Percentiles rank a stretch among this genome's conserved stretches.
Evolutionary conservation across 1,140 invertebrate species (phyloP).

Genomic region (Carposina sasakii): DNA sequence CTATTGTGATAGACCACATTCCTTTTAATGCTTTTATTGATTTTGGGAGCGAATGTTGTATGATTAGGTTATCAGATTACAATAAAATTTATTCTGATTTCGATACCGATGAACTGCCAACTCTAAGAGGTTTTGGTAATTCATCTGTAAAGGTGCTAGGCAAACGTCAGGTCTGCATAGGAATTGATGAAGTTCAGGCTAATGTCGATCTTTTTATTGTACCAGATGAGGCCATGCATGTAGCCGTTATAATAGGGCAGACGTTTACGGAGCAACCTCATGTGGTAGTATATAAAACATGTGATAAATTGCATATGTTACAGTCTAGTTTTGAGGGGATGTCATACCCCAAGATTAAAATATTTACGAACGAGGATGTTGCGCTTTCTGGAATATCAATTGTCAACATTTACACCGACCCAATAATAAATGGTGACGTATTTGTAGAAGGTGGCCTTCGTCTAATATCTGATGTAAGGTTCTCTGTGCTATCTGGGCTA

Average conservation of each 20-base stretch:
- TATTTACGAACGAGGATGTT: neutral
- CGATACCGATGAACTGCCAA: conserved; percentile 2
- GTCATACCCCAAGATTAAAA: neutral
- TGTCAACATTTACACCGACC: conserved; percentile 2
- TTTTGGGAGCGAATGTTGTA: conserved; percentile 12
- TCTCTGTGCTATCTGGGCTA: neutral
- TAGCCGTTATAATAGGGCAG: conserved; percentile 7
- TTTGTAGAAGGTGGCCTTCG: conserved; percentile 5
- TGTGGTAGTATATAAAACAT: conserved; percentile 4
- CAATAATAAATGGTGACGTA: neutral
- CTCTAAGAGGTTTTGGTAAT: conserved; percentile 13
- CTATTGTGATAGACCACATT: neutral
- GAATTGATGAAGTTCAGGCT: neutral
- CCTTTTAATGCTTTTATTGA: conserved; percentile 9
- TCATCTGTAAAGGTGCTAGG: conserved; percentile 3
- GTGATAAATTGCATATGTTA: conserved; percentile 2
- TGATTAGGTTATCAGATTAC: conserved; percentile 13
- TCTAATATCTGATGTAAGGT: neutral
- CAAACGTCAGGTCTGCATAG: neutral
- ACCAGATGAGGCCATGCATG: conserved; percentile 5
- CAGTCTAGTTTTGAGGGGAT: neutral
- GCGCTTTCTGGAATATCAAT: neutral
- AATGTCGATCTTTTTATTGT: conserved; percentile 5
- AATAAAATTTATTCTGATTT: neutral
- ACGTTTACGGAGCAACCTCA: conserved; percentile 13